Conservation (phyloP, 2,113 vertebrate species). For the Rhinopomastus cyanomelas region DNA sequence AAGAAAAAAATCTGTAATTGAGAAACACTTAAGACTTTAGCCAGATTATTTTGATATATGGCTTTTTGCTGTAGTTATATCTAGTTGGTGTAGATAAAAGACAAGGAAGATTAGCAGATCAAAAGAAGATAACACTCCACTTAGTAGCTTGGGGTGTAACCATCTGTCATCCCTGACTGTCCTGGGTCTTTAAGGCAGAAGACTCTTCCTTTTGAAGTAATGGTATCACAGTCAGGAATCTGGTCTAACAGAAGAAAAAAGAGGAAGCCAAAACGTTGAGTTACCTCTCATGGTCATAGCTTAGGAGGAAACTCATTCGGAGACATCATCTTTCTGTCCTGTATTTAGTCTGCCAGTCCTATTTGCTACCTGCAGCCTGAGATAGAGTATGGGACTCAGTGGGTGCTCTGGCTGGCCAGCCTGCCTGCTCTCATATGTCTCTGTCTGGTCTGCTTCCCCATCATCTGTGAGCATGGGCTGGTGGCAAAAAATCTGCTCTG, state of each 20-base stretch:
- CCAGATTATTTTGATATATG: background rate
- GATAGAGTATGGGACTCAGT: background rate
- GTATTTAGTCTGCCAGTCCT: background rate
- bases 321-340: background rate
- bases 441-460: background rate
- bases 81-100: background rate
- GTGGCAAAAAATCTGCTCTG: background rate
- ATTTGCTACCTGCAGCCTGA: background rate
- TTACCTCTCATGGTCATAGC: background rate
- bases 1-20: background rate
- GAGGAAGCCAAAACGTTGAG: background rate
- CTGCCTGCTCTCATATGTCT: background rate
- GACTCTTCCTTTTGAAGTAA: background rate
- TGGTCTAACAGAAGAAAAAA: background rate
- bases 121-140: background rate
- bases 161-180: background rate
- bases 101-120: background rate
- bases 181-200: background rate
- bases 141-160: background rate
- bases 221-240: fast-evolving
- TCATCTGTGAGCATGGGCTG: background rate
- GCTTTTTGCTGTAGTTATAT: background rate
- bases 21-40: background rate
- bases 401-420: background rate
- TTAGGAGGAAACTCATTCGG: background rate